Evolutionary conservation across 2,888 invertebrate genomes (phyloP).

Genomic region (Psylliodes chrysocephalus): DNA sequence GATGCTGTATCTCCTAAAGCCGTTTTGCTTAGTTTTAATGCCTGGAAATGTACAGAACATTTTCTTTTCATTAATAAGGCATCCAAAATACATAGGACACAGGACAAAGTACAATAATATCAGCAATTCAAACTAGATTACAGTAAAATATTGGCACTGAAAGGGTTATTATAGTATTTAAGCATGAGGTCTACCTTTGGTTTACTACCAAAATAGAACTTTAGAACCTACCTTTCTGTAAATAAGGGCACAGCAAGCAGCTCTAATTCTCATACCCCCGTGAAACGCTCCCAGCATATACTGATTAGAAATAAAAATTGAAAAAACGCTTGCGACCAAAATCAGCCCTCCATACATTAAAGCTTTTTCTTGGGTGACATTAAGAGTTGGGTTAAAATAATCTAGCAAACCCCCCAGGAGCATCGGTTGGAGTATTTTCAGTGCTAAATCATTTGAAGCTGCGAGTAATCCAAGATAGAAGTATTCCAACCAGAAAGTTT

Average conservation of each 20-base stretch:
- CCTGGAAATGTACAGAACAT: slow-evolving; percentile 62
- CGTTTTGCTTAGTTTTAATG: slow-evolving; percentile 13
- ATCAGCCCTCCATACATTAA: slow-evolving; percentile 70
- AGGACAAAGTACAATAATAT: too few species aligned
- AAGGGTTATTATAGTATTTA: too few species aligned
- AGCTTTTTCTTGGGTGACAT: slow-evolving; percentile 68
- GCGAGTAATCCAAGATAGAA: slow-evolving; percentile 70
- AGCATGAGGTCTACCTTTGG: too few species aligned
- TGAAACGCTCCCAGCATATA: slow-evolving; percentile 73
- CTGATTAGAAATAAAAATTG: slow-evolving; percentile 72
- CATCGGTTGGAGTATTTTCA: slow-evolving; percentile 73
- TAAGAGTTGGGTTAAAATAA: slow-evolving; percentile 69
- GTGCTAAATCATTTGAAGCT: slow-evolving; percentile 66
- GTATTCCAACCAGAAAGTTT: slow-evolving; percentile 74
- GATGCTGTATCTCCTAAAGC: slow-evolving; percentile 75
- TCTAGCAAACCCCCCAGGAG: slow-evolving; percentile 71
- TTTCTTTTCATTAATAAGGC: too few species aligned
- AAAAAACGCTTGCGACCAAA: slow-evolving; percentile 66
- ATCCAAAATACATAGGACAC: too few species aligned
- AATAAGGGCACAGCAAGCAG: slow-evolving; percentile 82
- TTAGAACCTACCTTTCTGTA: slow-evolving; percentile 82
- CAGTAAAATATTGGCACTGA: too few species aligned
- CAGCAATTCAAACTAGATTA: too few species aligned
- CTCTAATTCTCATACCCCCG: slow-evolving; percentile 80
- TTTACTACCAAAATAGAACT: too few species aligned